These are phyloP conservation scores for Allophyes oxyacanthae DNA, from an alignment of 2,888 invertebrate species.

Conservation along the genomic window DNA sequence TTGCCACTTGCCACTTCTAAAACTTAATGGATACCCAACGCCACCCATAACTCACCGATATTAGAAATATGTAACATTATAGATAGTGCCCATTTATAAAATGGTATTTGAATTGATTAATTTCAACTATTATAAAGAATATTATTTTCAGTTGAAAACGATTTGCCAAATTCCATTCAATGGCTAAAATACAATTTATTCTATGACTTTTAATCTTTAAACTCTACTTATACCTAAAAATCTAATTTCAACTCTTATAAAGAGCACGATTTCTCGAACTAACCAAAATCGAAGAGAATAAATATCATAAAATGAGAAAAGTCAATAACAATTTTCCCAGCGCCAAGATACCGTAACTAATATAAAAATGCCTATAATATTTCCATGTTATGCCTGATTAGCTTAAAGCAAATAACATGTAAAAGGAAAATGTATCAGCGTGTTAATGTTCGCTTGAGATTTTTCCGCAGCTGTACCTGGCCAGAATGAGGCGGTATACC, in stretches of 20 bases:
- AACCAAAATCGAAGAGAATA: no score
- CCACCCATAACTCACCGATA: slow-evolving; percentile 42
- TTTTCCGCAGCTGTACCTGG: slow-evolving; percentile 24
- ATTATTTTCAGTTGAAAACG: slow-evolving; percentile 16
- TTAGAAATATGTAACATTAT: slow-evolving; percentile 46
- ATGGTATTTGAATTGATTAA: slow-evolving; percentile 34
- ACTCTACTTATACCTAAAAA: no score
- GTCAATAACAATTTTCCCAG: neutral
- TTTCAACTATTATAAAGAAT: slow-evolving; percentile 28
- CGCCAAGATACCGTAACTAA: neutral
- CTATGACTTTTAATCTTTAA: no score
- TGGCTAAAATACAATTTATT: slow-evolving; percentile 7
- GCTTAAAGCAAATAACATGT: slow-evolving; percentile 50
- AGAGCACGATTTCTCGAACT: no score
- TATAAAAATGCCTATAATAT: slow-evolving; percentile 27
- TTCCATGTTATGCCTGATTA: slow-evolving; percentile 41
- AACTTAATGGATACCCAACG: slow-evolving; percentile 48
- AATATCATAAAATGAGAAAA: no score
- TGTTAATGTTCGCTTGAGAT: slow-evolving; percentile 34
- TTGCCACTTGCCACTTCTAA: slow-evolving; percentile 42
- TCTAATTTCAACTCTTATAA: no score
- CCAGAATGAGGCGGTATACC: slow-evolving; percentile 41
- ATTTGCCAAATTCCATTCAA: slow-evolving; percentile 12
- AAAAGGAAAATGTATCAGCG: slow-evolving; percentile 44
- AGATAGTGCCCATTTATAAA: slow-evolving; percentile 36